Percentiles rank a stretch among this genome's conserved stretches.
Evolutionary conservation across 2,888 invertebrate species (phyloP).

Genomic region (Ethmia dodecea): DNA sequence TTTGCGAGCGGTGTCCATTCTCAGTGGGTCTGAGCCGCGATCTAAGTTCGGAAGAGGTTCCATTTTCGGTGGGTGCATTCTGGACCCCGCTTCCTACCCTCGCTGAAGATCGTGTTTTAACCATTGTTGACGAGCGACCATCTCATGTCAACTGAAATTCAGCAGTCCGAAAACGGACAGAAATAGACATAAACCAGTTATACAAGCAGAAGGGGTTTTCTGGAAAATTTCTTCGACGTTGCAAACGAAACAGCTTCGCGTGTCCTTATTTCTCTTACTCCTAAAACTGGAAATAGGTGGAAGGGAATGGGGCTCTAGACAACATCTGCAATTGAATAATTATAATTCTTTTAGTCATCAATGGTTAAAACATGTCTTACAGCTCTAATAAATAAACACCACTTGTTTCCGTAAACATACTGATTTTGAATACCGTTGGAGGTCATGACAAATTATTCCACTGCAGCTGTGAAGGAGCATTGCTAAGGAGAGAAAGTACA

Average conservation of each 20-base stretch:
- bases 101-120: conserved; percentile 77
- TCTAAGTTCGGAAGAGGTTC: conserved; percentile 64
- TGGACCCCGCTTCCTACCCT: conserved; percentile 64
- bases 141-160: conserved; percentile 76
- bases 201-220: conserved; percentile 46
- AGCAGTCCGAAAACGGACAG: conserved; percentile 69
- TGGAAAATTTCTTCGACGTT: conserved; percentile 68
- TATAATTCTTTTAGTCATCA: conserved; percentile 66
- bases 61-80: conserved; percentile 64
- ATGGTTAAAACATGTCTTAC: conserved; percentile 78
- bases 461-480: conserved; percentile 69
- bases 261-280: conserved; percentile 71
- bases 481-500: conserved; percentile 65
- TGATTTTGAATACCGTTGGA: conserved; percentile 48
- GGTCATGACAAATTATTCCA: conserved; percentile 69
- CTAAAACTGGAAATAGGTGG: conserved; percentile 33
- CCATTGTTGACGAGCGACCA: conserved; percentile 74
- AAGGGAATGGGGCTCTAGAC: conserved; percentile 49
- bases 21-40: conserved; percentile 61
- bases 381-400: conserved; percentile 58
- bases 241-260: conserved; percentile 29
- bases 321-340: conserved; percentile 75
- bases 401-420: conserved; percentile 42
- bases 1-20: conserved; percentile 64
- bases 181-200: conserved; percentile 46